These are phyloP conservation scores for Cosmia trapezina DNA, from an alignment of 2,888 invertebrate species.

Conservation along the genomic window DNA sequence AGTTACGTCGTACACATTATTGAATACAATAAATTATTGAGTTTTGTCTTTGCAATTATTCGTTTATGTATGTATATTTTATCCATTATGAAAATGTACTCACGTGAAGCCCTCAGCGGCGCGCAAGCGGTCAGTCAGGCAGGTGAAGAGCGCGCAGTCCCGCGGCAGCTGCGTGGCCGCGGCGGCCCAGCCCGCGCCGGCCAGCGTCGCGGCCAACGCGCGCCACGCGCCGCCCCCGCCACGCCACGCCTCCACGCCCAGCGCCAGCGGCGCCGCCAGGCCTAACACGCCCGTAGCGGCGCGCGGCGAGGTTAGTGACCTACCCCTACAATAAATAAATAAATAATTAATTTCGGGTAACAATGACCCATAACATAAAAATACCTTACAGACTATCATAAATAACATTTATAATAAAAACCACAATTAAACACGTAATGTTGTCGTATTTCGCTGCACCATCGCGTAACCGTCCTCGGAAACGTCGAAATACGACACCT, in stretches of 20 bases:
- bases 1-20: not conserved
- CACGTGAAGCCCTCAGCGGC: slow-evolving; percentile 80
- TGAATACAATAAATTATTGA: not conserved
- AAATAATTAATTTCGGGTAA: no score
- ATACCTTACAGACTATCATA: no score
- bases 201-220: slow-evolving; percentile 69
- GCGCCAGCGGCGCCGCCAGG: slow-evolving; percentile 96
- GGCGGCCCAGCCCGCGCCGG: slow-evolving; percentile 76
- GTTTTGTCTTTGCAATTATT: no score
- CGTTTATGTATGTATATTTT: not conserved
- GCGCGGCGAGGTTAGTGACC: slow-evolving; percentile 97
- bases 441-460: no score
- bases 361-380: no score
- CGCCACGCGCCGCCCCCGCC: slow-evolving; percentile 75
- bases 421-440: no score
- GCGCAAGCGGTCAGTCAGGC: slow-evolving; percentile 71
- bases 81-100: slow-evolving; percentile 57
- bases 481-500: no score
- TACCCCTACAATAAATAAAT: slow-evolving; percentile 96
- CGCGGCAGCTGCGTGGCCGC: slow-evolving; percentile 74
- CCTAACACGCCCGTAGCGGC: slow-evolving; percentile 96
- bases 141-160: slow-evolving; percentile 64
- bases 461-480: no score
- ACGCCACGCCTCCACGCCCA: slow-evolving; percentile 93
- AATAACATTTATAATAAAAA: no score